These are phyloP conservation scores for Drosophila asahinai DNA, from an alignment of 1,140 invertebrate genomes.

Conservation along the genomic window DNA sequence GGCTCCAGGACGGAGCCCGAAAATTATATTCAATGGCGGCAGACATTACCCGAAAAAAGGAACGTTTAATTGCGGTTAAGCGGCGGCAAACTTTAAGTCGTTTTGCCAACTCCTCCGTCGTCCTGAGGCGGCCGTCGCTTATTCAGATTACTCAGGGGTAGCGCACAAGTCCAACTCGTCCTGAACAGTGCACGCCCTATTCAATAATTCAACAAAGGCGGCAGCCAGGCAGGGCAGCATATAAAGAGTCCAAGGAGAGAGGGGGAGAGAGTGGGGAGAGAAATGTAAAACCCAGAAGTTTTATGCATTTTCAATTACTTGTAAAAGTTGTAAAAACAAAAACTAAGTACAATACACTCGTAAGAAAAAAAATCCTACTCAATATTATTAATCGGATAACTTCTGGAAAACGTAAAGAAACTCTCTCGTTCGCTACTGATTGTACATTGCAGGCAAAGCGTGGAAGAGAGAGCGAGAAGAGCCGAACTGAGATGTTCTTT, in stretches of 20 bases:
- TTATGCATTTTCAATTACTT: conserved; percentile 76
- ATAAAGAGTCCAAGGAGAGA: conserved; percentile 9
- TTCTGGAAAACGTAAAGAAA: not conserved
- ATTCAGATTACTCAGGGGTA: conserved; percentile 54
- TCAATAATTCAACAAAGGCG: conserved; percentile 78
- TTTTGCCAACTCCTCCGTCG: conserved; percentile 30
- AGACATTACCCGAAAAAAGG: conserved; percentile 23
- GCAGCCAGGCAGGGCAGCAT: not conserved
- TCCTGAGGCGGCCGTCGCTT: conserved; percentile 33
- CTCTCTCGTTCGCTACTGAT: no score
- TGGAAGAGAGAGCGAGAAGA: no score
- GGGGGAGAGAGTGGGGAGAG: no score
- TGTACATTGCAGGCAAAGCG: no score
- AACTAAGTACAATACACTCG: conserved; percentile 16
- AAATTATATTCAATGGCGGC: conserved; percentile 70
- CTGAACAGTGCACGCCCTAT: conserved; percentile 64
- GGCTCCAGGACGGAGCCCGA: conserved; percentile 23
- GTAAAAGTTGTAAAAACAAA: conserved; percentile 48
- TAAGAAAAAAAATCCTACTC: conserved; percentile 1
- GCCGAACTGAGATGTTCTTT: no score
- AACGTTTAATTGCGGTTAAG: conserved; percentile 80
- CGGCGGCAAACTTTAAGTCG: conserved; percentile 63
- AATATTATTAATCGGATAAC: not conserved
- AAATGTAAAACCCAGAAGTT: conserved; percentile 45
- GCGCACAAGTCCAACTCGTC: conserved; percentile 43